phyloP scores from a whole-genome alignment of 2,113 vertebrate genomes.

The Petrocephalus zakoni region DNA sequence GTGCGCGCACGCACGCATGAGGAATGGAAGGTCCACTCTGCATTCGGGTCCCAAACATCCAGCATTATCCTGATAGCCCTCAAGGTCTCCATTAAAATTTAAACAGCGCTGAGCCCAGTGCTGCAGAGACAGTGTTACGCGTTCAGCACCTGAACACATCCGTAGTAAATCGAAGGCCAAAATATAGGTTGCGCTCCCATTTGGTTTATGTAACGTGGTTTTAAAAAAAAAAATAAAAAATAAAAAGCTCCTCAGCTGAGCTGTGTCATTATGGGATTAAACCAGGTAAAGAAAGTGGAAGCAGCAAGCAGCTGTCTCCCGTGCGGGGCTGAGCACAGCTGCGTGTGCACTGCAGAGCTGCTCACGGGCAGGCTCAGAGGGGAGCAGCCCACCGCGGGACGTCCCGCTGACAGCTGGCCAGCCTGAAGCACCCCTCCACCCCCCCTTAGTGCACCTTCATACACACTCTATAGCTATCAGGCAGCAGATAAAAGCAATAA shows the following conservation, averaged over 20 bases:
- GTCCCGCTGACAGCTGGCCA: background rate
- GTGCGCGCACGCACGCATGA: too few species aligned
- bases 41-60: background rate
- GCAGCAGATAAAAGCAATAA: background rate
- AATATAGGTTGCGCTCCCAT: background rate
- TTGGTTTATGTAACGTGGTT: background rate
- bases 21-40: too few species aligned
- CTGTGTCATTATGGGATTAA: background rate
- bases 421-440: background rate
- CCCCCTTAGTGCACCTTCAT: background rate
- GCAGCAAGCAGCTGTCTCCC: background rate
- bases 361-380: too few species aligned
- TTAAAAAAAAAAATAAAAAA: background rate
- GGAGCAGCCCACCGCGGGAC: background rate
- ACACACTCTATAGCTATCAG: background rate
- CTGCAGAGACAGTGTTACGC: background rate
- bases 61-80: background rate
- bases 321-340: background rate
- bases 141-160: background rate
- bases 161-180: background rate
- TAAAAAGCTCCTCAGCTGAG: background rate
- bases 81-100: background rate
- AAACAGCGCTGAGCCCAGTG: background rate
- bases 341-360: too few species aligned
- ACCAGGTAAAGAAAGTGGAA: background rate